phyloP scores from a whole-genome alignment of 2,888 invertebrate genomes.

The Ethmia dodecea region DNA sequence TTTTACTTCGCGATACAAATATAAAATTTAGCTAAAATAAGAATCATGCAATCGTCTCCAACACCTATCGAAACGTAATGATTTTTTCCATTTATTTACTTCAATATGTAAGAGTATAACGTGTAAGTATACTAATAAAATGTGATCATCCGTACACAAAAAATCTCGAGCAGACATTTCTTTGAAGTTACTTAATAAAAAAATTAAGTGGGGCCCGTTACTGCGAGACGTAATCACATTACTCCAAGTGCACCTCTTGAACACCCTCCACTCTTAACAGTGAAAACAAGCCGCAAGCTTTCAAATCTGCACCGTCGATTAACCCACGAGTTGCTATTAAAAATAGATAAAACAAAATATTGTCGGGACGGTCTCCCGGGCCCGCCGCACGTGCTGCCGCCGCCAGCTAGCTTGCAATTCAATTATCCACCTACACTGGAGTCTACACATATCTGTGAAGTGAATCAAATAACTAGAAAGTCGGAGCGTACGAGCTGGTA shows the following conservation, averaged over 20 bases:
- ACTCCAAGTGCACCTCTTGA: neutral
- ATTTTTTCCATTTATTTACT: too few relatives aligned
- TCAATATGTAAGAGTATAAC: too few relatives aligned
- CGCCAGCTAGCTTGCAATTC: constrained; percentile 53
- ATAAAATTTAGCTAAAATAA: too few relatives aligned
- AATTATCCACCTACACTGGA: constrained; percentile 48
- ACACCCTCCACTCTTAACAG: constrained; percentile 3
- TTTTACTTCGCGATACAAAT: too few relatives aligned
- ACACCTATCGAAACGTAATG: too few relatives aligned
- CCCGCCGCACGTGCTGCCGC: constrained; percentile 45
- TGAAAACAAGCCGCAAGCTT: constrained; percentile 40
- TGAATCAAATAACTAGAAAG: constrained; percentile 42
- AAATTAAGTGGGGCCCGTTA: too few relatives aligned
- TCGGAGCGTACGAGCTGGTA: constrained; percentile 22
- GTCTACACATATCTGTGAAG: constrained; percentile 34
- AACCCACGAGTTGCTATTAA: constrained; percentile 62
- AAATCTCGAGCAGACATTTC: too few relatives aligned
- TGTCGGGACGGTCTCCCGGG: constrained; percentile 45
- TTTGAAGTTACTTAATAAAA: too few relatives aligned
- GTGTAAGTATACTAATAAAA: too few relatives aligned
- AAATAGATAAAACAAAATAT: constrained; percentile 72
- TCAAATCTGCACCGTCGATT: constrained; percentile 57
- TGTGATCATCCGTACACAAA: too few relatives aligned
- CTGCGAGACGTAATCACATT: neutral
- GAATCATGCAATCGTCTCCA: too few relatives aligned